Percentiles rank a stretch among this genome's conserved stretches.
Evolutionary conservation across 1,140 invertebrate genomes (phyloP).

Genomic region (Drosophila ficusphila): DNA sequence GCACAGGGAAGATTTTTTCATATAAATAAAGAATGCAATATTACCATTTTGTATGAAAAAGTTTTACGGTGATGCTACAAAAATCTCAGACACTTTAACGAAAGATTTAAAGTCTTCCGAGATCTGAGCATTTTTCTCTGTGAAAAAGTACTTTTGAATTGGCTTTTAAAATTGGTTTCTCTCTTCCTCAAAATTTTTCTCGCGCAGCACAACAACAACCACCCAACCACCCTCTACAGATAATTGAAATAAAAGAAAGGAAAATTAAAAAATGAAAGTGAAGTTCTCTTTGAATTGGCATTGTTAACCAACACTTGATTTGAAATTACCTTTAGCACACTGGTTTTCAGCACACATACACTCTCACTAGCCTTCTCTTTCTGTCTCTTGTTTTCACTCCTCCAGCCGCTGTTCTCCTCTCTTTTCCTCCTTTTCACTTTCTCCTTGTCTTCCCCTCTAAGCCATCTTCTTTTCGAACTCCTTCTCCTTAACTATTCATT

Average conservation of each 20-base stretch:
- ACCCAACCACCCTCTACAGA: conserved; percentile 18
- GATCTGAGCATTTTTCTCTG: neutral
- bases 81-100: too few species aligned
- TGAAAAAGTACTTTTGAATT: conserved; percentile 19
- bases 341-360: conserved; percentile 44
- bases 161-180: conserved; percentile 43
- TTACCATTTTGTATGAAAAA: neutral
- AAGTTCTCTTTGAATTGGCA: conserved; percentile 41
- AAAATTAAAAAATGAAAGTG: conserved; percentile 36
- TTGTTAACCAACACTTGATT: conserved; percentile 43
- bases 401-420: neutral
- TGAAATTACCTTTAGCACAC: conserved; percentile 50
- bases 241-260: conserved; percentile 17
- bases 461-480: neutral
- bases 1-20: neutral
- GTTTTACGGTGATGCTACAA: too few species aligned
- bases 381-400: conserved; percentile 11
- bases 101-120: too few species aligned
- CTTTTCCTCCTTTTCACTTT: neutral
- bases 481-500: neutral
- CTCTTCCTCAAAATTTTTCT: conserved; percentile 25
- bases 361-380: conserved; percentile 6
- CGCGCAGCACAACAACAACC: conserved; percentile 45
- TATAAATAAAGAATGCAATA: too few species aligned
- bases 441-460: neutral